Evolutionary conservation across 2,888 invertebrate genomes (phyloP).

Genomic region (Halocaridina rubra): DNA sequence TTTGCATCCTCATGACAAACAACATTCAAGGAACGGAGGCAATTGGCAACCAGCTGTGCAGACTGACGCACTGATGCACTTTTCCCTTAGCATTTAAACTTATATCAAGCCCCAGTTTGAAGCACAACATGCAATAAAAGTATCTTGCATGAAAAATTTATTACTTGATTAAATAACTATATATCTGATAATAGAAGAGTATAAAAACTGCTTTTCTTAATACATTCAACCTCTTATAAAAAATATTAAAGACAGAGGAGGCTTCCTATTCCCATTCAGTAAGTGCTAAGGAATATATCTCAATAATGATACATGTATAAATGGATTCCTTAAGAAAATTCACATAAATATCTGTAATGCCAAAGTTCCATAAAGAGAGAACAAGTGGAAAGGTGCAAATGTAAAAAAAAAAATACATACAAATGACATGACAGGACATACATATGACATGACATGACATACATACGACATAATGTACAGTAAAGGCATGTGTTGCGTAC

Average conservation of each 20-base stretch:
- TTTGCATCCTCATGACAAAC: constrained; percentile 12
- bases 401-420: background rate
- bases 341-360: constrained; percentile 2
- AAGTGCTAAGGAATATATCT: background rate
- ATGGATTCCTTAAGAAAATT: too few species aligned
- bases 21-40: constrained; percentile 31
- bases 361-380: background rate
- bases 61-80: constrained; percentile 22
- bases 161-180: background rate
- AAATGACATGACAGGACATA: too few species aligned
- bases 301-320: background rate
- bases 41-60: constrained; percentile 37
- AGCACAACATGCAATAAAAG: background rate
- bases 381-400: background rate
- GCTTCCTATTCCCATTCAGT: background rate
- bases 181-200: background rate
- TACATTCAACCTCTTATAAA: background rate
- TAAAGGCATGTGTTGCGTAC: background rate
- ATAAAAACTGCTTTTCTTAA: background rate
- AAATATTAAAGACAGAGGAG: background rate
- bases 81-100: too few species aligned
- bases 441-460: too few species aligned
- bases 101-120: background rate
- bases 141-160: background rate
- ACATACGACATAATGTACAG: too few species aligned